Base-by-base conservation (phyloP, 2,113 vertebrate genomes). In the Paratilapia polleni region DNA sequence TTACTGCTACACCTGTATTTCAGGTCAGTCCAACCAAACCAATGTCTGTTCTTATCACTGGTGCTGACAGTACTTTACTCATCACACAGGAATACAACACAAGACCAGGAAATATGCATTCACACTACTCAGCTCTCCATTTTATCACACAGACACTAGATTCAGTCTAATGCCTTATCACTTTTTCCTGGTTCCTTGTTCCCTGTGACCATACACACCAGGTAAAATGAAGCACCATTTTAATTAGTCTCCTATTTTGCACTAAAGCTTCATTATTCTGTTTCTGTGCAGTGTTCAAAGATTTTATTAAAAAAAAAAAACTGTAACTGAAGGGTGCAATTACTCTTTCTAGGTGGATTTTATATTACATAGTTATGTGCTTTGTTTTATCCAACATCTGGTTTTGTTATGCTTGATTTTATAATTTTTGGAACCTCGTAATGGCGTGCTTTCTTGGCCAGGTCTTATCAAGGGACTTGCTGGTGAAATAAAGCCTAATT, bases 1-100 rank as follows among this genome's bases (percentile, higher is more conserved):
- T 31, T 2, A 15, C 49, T 15, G 78, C 43, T 79, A 52, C 86
- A 90, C 88, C 85, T 68, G 93, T 92, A 93, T 92, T 92, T 91
- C 89, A 85, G 78, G 92, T 94, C 62, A 61, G 6, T 68, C 91
- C 68, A 61, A 81, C 62, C 22, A 2, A 38, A 49, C 14, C 28
- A 58, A 49, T 10, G 62, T 79, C 59, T 77, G 41, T 20, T 43
- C 61, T 64, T 26, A 77, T 59, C 70, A 2, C 17, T 68, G 34
- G 9, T 22, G 0, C 22, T 28, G 57, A 80, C 57, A 77, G 22
- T 38, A 82, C 68, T 66, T 77, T n/a, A 31, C 73, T 83, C 73
- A 78, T 86, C n/a, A 66, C 36, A 43, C 15, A 77, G 38, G 43
- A 78, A 73, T 38, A 52, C 49, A 52, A 6, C 49, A 52, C 15